Evolutionary conservation across 2,113 vertebrate genomes (phyloP).

Genomic region (Oryzias javanicus): DNA sequence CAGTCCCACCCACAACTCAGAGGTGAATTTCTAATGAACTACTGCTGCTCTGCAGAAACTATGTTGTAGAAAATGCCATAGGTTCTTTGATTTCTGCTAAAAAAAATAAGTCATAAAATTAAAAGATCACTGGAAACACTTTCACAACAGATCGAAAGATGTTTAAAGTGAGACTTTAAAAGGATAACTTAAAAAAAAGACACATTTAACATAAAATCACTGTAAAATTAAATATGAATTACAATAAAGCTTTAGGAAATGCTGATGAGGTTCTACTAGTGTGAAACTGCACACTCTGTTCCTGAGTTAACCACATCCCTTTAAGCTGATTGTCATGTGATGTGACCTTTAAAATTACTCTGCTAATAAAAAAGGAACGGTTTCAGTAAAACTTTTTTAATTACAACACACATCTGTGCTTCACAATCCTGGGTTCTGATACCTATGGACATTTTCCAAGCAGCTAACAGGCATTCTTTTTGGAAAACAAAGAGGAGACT

Average conservation of each 20-base stretch:
- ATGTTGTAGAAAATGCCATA: too few species aligned
- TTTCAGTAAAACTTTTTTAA: neutral
- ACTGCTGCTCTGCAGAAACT: too few species aligned
- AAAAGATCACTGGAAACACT: neutral
- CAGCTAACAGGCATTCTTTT: neutral
- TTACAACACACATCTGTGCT: too few species aligned
- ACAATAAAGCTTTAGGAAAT: neutral
- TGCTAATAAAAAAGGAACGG: neutral
- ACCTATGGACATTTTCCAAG: neutral
- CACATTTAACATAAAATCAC: neutral
- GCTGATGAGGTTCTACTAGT: neutral
- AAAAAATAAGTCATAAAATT: too few species aligned
- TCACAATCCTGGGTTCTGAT: too few species aligned
- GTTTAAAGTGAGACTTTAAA: neutral
- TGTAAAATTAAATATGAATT: neutral
- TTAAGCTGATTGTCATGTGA: conserved; percentile 29
- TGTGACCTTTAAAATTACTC: neutral
- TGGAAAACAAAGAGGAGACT: neutral
- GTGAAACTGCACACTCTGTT: neutral
- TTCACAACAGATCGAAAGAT: too few species aligned
- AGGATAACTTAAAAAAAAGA: neutral
- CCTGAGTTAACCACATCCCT: conserved; percentile 1
- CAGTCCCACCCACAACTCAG: too few species aligned
- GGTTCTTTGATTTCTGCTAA: too few species aligned
- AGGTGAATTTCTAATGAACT: too few species aligned